Percentiles rank a stretch among this genome's conserved stretches.
Evolutionary conservation across 2,888 invertebrate species (phyloP).

Genomic region (Aspidapion aeneum): DNA sequence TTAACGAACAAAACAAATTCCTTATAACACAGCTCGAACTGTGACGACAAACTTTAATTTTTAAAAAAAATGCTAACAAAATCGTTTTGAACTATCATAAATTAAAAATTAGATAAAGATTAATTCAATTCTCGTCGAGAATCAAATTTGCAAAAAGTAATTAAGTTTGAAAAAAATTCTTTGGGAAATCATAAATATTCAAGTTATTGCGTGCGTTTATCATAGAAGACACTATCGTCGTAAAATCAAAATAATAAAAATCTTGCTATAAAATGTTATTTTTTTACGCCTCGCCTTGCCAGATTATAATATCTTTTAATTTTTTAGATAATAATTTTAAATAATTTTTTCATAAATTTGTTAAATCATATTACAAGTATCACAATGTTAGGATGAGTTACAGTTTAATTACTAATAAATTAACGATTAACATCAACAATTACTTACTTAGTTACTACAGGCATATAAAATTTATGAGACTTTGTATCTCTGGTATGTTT

Average conservation of each 20-base stretch:
- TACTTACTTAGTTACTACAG: conserved; percentile 25
- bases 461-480: conserved; percentile 78
- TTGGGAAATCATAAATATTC: too few relatives aligned
- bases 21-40: conserved; percentile 20
- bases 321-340: background rate
- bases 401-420: conserved; percentile 5
- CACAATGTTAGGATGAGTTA: conserved; percentile 4
- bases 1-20: too few relatives aligned
- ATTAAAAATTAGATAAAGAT: too few relatives aligned
- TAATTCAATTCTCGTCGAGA: too few relatives aligned
- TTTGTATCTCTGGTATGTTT: conserved; percentile 82
- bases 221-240: too few relatives aligned
- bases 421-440: conserved; percentile 10
- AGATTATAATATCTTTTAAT: background rate
- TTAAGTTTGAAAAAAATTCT: too few relatives aligned
- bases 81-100: conserved; percentile 19
- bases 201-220: too few relatives aligned
- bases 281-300: too few relatives aligned
- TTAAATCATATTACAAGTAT: background rate
- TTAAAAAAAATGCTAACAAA: conserved; percentile 13
- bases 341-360: too few relatives aligned
- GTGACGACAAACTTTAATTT: conserved; percentile 35
- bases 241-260: too few relatives aligned
- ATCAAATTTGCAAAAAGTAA: too few relatives aligned
- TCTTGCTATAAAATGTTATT: too few relatives aligned